Conservation (phyloP, 1,140 invertebrate species). For the Oppia nitens region DNA sequence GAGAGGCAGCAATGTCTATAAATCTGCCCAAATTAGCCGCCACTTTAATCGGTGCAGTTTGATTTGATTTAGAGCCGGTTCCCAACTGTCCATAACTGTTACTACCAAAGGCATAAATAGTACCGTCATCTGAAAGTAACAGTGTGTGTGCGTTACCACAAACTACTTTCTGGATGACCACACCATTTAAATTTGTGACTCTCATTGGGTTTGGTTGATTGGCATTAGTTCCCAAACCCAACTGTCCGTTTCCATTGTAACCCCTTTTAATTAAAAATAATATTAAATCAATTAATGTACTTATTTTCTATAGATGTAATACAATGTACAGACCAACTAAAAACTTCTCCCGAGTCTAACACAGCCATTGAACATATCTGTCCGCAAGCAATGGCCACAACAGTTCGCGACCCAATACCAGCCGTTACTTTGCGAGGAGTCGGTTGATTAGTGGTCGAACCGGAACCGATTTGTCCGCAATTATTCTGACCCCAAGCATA, state of each 20-base stretch:
- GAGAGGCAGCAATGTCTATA: not conserved
- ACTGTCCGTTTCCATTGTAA: conserved; percentile 50
- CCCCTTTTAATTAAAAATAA: too few relatives aligned
- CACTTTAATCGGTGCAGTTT: not conserved
- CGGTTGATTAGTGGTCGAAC: conserved; percentile 5
- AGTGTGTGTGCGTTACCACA: conserved; percentile 46
- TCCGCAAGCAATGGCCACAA: conserved; percentile 46
- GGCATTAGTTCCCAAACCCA: conserved; percentile 42
- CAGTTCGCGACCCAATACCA: conserved; percentile 28
- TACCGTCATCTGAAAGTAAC: conserved; percentile 42
- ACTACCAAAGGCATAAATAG: conserved; percentile 47
- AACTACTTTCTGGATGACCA: conserved; percentile 24
- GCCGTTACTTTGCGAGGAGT: conserved; percentile 6
- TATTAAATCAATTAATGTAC: too few relatives aligned
- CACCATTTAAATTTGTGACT: conserved; percentile 31
- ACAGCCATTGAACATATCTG: conserved; percentile 46
- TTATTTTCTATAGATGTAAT: too few relatives aligned
- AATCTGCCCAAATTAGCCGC: conserved; percentile 22
- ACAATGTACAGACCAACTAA: conserved; percentile 52
- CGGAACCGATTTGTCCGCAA: conserved; percentile 43
- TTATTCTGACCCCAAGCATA: conserved; percentile 51
- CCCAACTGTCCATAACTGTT: conserved; percentile 52
- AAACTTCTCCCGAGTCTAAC: conserved; percentile 43
- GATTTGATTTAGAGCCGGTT: conserved; percentile 31
- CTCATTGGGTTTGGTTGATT: conserved; percentile 23